Evolutionary conservation across 2,113 vertebrate genomes (phyloP), one percentile per base, ranked within the genome.

Genomic region (Dunckerocampus dactyliophorus): DNA sequence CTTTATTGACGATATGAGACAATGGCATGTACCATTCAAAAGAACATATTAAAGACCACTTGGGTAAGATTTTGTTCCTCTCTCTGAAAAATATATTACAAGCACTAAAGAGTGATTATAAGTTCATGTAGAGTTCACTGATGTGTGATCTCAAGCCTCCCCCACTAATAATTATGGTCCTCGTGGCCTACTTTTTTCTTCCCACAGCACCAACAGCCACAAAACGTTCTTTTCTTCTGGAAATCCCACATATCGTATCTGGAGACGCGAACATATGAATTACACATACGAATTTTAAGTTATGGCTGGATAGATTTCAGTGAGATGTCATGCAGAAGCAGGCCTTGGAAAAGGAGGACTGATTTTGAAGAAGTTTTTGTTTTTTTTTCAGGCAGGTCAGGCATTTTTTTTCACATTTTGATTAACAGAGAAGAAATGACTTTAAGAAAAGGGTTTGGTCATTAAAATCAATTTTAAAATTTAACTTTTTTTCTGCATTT

Each of bases 61-160:
- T 59, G 8, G 39, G 59, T 12, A 62, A n/a, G 43, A 65, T 54
- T 64, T 61, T 48, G 59, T 54, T 46, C 19, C 21, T 7, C 49
- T 24, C 6, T 22, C 13, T 51, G 20, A 24, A 34, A 31, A 55
- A n/a, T 65, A 65, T 65, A 61, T 61, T 28, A 19, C 57, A 65
- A 21, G 20, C 6, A 9, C 14, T 49, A 28, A 55, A 66, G 17
- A 31, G 31, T 49, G 28, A 50, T 63, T 54, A 47, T 42, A 47
- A 59, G 60, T 28, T 16, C 43, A 43, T 21, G 11, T 19, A 28
- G 28, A 42, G 47, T 56, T 15, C 39, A 45, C n/a, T 14, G 21
- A 19, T 53, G 17, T 39, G 21, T 53, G 20, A 34, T 56, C 37
- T 21, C n/a, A 42, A 37, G 7, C 37, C 54, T 12, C 54, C 3